phyloP scores from a whole-genome alignment of 2,888 invertebrate genomes.

The Cryptus armator region DNA sequence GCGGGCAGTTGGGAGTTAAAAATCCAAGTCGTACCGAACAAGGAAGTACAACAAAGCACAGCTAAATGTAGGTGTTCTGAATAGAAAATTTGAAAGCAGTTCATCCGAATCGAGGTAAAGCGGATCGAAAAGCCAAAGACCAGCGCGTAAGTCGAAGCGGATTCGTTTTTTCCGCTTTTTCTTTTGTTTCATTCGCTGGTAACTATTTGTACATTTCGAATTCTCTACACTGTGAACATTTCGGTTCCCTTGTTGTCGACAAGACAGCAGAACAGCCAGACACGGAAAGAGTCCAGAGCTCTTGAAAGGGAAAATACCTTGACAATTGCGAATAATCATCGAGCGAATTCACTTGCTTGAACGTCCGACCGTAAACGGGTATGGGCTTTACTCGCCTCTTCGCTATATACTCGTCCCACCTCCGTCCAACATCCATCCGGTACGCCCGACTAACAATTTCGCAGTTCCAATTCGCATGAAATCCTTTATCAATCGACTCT shows the following conservation, averaged over 20 bases:
- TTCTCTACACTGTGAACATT: conserved; percentile 16
- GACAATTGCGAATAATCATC: conserved; percentile 65
- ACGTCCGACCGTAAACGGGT: conserved; percentile 44
- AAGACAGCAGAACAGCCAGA: neutral
- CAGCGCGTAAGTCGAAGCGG: no score
- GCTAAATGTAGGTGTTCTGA: no score
- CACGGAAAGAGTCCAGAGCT: conserved; percentile 19
- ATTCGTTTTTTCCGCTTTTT: no score
- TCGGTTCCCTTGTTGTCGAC: neutral
- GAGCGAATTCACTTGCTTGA: conserved; percentile 56
- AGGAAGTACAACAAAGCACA: no score
- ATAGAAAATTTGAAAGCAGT: no score
- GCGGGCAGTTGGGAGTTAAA: no score
- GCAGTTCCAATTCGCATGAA: conserved; percentile 77
- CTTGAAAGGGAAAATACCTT: conserved; percentile 52
- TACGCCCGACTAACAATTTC: conserved; percentile 72
- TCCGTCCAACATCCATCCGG: conserved; percentile 63
- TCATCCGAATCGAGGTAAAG: no score
- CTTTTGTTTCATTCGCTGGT: no score
- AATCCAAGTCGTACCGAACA: no score
- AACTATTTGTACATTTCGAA: neutral
- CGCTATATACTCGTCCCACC: conserved; percentile 8
- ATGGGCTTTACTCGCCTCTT: conserved; percentile 42
- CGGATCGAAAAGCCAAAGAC: no score
- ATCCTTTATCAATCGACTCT: conserved; percentile 74